Base-by-base conservation (phyloP, 2,888 invertebrate genomes). In the Euplagia quadripunctaria region DNA sequence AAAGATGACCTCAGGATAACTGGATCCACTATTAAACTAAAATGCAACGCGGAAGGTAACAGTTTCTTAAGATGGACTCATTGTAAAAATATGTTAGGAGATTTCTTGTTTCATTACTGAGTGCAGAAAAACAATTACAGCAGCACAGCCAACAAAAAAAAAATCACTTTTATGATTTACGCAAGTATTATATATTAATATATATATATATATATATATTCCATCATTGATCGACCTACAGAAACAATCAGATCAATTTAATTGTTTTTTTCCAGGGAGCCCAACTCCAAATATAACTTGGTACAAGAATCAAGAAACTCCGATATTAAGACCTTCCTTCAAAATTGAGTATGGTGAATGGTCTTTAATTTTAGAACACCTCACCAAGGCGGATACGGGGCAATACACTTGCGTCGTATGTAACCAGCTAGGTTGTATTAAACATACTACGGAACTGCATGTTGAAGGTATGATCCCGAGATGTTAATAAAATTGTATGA, bases 361-460 rank as follows among this genome's bases (percentile, higher is more conserved):
- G 97, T 96, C 97, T 0, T 95, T 99, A 72, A 94, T 96, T 11
- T 94, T 99, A 84, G 98, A 98, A 81, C 98, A 99, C 87, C 94
- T 98, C 64, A 97, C 98, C 1, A 97, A 97, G 9, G 96, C 97
- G 46, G 99, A 99, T 89, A 97, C 97, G 74, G 99, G 98, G 1
- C 97, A 97, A 84, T 99, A 99, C 90, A 98, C 97, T 0, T 99
- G 99, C 89, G 94, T 97, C 64, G 97, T 99, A 9, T 98, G 98
- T 92, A 99, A 99, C 90, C 92, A 95, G 14, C 93, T 97, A 72
- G 99, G 98, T 1, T 98, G 98, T 87, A 97, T 98, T 75, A 96
- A 97, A 67, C 97, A 97, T 87, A 97, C 97, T 0, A 97, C 97
- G 85, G 96, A 96, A 79, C 96, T 98, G 67, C 96, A 97, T 73